Evolutionary conservation across 2,113 vertebrate species (phyloP), one percentile per base, ranked within the genome.

Genomic region (Capreolus pygargus): DNA sequence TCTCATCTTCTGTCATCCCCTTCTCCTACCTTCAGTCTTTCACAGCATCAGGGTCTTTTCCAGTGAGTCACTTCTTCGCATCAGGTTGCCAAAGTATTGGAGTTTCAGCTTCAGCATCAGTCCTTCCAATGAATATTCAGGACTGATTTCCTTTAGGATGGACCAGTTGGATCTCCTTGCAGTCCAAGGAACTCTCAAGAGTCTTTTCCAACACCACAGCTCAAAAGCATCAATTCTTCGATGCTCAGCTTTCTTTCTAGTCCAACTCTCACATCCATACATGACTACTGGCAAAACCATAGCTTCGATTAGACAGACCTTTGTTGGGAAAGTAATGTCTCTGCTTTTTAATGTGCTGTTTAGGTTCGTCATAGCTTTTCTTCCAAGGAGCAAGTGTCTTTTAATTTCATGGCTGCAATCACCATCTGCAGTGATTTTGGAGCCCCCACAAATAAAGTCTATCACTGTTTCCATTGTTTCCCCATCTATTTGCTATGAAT

Each of bases 381-480:
- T 70, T 39, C n/a, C n/a, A 39, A 70, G 67, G 67, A 70, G 19
- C 1, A 19, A 70, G 19, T 39, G 9, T 70, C n/a, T 70, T 70
- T 70, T 39, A 70, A 70, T 70, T 70, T 70, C n/a, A 70, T 70
- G 67, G n/a, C 67, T 70, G 67, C n/a, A 70, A 19, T 70, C 67
- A 70, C n/a, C 0, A 1, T 70, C 67, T 70, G 19, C 19, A 70
- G 67, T 70, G 67, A 70, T 70, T 70, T 12, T 70, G 67, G n/a
- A 70, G 9, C n/a, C n/a, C 19, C 17, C 0, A 70, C 0, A 70
- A 36, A 70, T 70, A 70, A 70, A 39, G n/a, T 39, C n/a, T 36
- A n/a, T 21, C n/a, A 36, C 19, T 70, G 64, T 70, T 36, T 70
- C 9, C 64, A 70, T 21, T 70, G 19, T 70, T 70, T 70, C n/a